These are phyloP conservation scores for Balanococcus diminutus DNA, from an alignment of 2,888 invertebrate genomes.

Conservation along the genomic window DNA sequence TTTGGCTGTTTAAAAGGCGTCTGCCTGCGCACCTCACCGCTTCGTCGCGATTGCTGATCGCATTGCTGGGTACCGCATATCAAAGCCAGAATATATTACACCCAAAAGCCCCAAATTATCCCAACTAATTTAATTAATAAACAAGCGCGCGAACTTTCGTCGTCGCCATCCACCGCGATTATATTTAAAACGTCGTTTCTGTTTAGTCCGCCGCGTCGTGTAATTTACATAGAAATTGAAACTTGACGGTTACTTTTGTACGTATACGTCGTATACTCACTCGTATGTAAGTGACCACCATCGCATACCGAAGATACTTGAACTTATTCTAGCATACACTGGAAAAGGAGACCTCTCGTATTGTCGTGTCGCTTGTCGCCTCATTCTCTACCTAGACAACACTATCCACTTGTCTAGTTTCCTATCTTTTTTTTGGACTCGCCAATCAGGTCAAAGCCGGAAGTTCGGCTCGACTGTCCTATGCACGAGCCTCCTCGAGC, in stretches of 20 bases:
- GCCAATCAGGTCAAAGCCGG: not conserved
- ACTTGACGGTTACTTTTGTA: not conserved
- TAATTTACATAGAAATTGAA: constrained; percentile 37
- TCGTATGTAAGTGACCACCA: too few relatives aligned
- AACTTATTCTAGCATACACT: not conserved
- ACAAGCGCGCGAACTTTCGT: constrained; percentile 30
- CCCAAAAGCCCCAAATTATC: not conserved
- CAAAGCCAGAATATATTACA: constrained; percentile 25
- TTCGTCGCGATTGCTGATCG: too few relatives aligned
- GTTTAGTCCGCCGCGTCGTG: not conserved
- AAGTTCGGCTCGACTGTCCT: not conserved
- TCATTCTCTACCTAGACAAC: not conserved
- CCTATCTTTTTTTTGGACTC: not conserved
- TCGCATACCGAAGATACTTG: too few relatives aligned
- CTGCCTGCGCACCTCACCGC: not conserved
- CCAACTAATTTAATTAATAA: constrained; percentile 25
- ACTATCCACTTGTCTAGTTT: not conserved
- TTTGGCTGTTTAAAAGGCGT: not conserved
- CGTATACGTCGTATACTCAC: not conserved
- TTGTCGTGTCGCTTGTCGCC: not conserved
- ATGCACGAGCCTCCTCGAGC: not conserved
- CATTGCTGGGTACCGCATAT: not conserved
- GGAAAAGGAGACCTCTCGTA: not conserved
- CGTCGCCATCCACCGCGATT: not conserved
- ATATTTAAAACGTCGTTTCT: constrained; percentile 16